Evolutionary conservation across 2,797 vertebrate species (phyloP), one percentile per base, ranked within the genome.

Genomic region (Ctenopoma multispine): DNA sequence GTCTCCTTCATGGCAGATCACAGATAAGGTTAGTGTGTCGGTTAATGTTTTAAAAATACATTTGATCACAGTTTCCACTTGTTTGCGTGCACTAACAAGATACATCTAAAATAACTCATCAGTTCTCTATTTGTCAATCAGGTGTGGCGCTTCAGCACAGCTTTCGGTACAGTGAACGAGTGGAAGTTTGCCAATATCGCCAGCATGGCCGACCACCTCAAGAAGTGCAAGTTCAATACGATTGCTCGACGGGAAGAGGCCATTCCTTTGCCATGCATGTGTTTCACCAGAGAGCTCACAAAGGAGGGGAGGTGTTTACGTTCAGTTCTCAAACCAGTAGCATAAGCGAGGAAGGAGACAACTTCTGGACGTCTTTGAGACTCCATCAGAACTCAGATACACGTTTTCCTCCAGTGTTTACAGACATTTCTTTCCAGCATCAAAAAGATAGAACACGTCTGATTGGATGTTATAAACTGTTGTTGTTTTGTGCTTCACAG

Each of bases 121-220:
- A 0, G 7, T 34, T 34, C 4, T 68, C 3, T 46, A 0, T 67
- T 41, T 59, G 23, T 31, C 14, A 1, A 53, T 53, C 85, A 99
- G 98, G 97, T 99, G 17, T 99, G 98, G 98, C 91, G 96, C 55
- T 99, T 99, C 95, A 99, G 98, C 90, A 99, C 98, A 14, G 97
- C 98, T 5, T 99, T 99, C 57, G 97, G 97, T 82, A 97, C 98
- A 4, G 98, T 99, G 78, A 96, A 96, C 0, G 96, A 99, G 75
- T 99, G 98, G 98, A 99, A 98, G 83, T 99, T 99, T 89, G 97
- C 98, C 57, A 96, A 99, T 93, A 97, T 98, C 69, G 87, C 96
- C 81, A 99, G 97, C 94, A 99, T 99, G 97, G 98, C 98, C 24
- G 98, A 99, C 90, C 98, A 99, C 90, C 92, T 99, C 90, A 99